Conservation (phyloP, 1,140 invertebrate genomes). For the Ceratina australensis region DNA sequence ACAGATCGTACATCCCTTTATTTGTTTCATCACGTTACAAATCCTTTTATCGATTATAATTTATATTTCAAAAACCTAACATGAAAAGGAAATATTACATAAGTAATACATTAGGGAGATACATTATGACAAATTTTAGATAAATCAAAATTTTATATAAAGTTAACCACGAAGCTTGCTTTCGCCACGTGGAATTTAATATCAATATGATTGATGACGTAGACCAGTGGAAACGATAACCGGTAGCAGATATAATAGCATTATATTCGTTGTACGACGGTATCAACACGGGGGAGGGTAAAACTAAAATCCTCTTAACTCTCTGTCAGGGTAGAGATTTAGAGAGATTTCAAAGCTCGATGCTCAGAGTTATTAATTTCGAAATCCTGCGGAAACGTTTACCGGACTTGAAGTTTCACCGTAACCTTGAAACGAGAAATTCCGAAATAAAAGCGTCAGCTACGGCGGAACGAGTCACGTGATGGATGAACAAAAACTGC, state of each 20-base stretch:
- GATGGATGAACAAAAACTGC: background rate
- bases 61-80: too few species aligned
- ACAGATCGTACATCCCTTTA: constrained; percentile 17
- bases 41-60: too few species aligned
- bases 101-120: too few species aligned
- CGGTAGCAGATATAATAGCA: constrained; percentile 18
- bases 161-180: too few species aligned
- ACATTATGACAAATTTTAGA: too few species aligned
- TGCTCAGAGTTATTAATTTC: constrained; percentile 2
- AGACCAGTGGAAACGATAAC: constrained; percentile 7
- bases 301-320: constrained; percentile 18
- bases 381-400: background rate
- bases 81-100: too few species aligned
- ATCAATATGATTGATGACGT: background rate
- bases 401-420: background rate
- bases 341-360: background rate
- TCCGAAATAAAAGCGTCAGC: background rate
- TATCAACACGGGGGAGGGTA: background rate
- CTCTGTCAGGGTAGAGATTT: background rate
- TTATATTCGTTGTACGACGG: background rate
- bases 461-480: background rate
- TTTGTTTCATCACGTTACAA: background rate
- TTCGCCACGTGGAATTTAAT: background rate
- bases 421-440: background rate
- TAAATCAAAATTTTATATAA: too few species aligned